Conservation (phyloP, 2,797 vertebrate species). For the Pseudotriccus pelzelni region DNA sequence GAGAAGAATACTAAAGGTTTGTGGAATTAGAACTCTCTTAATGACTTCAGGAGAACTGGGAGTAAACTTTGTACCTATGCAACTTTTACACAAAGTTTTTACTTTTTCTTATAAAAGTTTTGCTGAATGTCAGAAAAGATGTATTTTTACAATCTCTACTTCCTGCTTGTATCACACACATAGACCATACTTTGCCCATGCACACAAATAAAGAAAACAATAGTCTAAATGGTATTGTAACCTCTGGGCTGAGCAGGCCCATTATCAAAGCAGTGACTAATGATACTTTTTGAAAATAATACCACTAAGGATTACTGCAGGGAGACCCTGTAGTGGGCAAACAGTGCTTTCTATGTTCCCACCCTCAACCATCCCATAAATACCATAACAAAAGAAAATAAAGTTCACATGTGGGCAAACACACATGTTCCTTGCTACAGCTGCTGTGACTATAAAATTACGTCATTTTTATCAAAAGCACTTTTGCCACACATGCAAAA, state of each 20-base stretch:
- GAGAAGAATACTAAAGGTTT: slow-evolving; percentile 24
- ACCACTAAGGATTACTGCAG: slow-evolving; percentile 65
- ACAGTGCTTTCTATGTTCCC: slow-evolving; percentile 45
- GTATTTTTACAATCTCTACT: slow-evolving; percentile 43
- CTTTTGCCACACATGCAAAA: slow-evolving; percentile 70
- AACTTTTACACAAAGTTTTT: background rate
- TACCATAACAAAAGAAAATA: slow-evolving; percentile 8
- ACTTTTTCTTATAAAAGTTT: background rate
- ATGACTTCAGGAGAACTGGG: slow-evolving; percentile 3
- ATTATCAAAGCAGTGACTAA: slow-evolving; percentile 30
- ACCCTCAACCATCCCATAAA: background rate
- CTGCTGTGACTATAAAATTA: slow-evolving; percentile 76
- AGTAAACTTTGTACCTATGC: background rate
- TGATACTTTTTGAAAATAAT: slow-evolving; percentile 51
- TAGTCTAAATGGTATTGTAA: slow-evolving; percentile 71
- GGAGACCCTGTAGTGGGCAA: slow-evolving; percentile 48
- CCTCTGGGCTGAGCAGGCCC: slow-evolving; percentile 30
- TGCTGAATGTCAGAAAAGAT: slow-evolving; percentile 60
- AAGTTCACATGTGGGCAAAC: slow-evolving; percentile 53
- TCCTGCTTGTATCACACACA: slow-evolving; percentile 52
- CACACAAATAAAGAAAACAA: slow-evolving; percentile 66
- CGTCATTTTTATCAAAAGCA: slow-evolving; percentile 69
- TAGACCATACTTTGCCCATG: slow-evolving; percentile 67
- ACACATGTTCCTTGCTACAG: slow-evolving; percentile 71
- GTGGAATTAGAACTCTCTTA: background rate